Conservation (phyloP, 2,797 vertebrate genomes). For the Gambusia yucatana region DNA sequence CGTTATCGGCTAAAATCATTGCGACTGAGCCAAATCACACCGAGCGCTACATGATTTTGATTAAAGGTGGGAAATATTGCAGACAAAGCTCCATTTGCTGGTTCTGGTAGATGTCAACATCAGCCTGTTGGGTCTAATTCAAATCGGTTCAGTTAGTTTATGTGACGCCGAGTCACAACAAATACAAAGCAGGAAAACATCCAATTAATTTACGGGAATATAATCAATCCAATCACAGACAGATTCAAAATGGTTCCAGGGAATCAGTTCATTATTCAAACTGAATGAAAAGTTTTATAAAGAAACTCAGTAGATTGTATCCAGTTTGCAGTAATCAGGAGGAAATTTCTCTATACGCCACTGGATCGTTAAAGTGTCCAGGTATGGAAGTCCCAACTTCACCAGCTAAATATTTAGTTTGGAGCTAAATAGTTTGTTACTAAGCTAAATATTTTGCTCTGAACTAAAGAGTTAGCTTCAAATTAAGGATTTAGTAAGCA, state of each 20-base stretch:
- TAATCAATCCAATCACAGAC: not conserved
- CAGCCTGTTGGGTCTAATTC: not conserved
- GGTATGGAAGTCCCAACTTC: not conserved
- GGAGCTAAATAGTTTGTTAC: not conserved
- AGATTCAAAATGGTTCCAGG: not conserved
- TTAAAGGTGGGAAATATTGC: not conserved
- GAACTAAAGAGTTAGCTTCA: not conserved
- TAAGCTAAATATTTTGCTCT: not conserved
- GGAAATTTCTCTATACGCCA: not conserved
- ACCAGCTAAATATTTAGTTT: not conserved
- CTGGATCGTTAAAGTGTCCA: not conserved
- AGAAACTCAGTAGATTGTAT: not conserved
- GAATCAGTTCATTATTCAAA: not conserved
- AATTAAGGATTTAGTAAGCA: not conserved
- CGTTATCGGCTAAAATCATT: conserved; percentile 31
- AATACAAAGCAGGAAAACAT: not conserved
- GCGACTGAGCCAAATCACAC: not conserved
- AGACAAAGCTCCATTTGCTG: not conserved
- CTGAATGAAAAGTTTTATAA: not conserved
- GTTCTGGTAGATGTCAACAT: not conserved
- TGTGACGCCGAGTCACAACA: not conserved
- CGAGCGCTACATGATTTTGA: conserved; percentile 2
- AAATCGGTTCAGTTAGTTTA: not conserved
- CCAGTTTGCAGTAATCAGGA: not conserved
- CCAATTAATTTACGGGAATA: not conserved